Base-by-base conservation (phyloP, 2,888 invertebrate genomes). In the Galerucella calmariensis region DNA sequence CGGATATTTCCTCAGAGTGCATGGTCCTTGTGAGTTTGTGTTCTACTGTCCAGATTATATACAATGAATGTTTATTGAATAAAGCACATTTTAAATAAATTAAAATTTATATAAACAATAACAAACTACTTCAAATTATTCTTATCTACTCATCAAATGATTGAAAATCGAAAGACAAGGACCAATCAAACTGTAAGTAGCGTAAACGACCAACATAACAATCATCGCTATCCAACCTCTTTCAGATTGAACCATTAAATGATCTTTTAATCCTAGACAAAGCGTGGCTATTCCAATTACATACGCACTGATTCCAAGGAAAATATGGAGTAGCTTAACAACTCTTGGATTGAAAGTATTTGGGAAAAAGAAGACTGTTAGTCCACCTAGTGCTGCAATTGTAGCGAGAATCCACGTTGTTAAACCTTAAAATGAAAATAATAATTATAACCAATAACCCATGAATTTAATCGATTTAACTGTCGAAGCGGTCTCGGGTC, bases 361-460 rank as follows among this genome's bases (percentile, higher is more conserved):
- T 10, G 56, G 56, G 3, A 56, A 56, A 20, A 16, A 56, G 16
- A 16, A 56, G 0, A 20, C 0, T 56, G 74, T 10, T 8, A 75
- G n/a, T 14, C 82, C 82, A 16, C 72, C 74, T 16, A 79, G 2
- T 12, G 73, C 65, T 14, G 79, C 59, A 2, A 79, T 8, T 51
- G 79, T 73, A 11, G 77, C 75, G 10, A 80, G 35, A 9, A 82
- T 69, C 77, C 76, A 81, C 5, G 81, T 63, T 46, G 74, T 53
- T 16, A 81, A 72, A 74, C 81, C 82, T 81, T 65, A 75, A 80
- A 82, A 65, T 35, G 46, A 67, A 74, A 75, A 46, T 48, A 63
- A 16, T 65, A 65, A 53, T 66, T 35, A 67, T 73, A 27, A 53
- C 1, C 41, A 3, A 14, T 2, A 16, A 56, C 16, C 16, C 4